Evolutionary conservation across 2,797 vertebrate genomes (phyloP), one percentile per base, ranked within the genome.

Genomic region (Alca torda): DNA sequence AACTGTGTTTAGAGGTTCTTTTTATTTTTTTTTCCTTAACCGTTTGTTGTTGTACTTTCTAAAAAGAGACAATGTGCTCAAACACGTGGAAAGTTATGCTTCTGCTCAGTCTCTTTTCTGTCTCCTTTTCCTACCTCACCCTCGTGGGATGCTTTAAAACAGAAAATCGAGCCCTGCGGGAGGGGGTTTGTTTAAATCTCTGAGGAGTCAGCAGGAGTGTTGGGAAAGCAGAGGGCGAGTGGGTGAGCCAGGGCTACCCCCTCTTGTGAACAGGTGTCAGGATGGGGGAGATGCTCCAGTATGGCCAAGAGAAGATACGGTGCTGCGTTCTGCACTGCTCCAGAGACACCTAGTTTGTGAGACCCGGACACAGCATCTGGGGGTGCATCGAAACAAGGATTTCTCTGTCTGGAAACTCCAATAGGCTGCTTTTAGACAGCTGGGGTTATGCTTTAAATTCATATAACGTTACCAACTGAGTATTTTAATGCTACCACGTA

Each of bases 291-390:
- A n/a, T 63, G 35, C 16, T 68, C 4, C 9, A 48, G 28, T 11
- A 5, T 3, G 16, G 39, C 39, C 31, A 43, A 20, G 45, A 68
- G 50, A 41, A 74, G 37, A 17, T 24, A 16, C 0, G 0, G 46
- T n/a, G 26, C 48, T 70, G 24, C 16, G 16, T 65, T 46, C 37
- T 56, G 41, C 11, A 3, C 23, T 41, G 9, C 31, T 31, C 7
- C 33, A 41, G 35, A 35, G 41, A 23, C 9, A 16, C 6, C 5
- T 16, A 1, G 5, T 37, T 73, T 73, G 51, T 28, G 33, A 69
- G 35, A 54, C 33, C 7, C 10, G 9, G 10, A 33, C 31, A 11
- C 14, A n/a, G 39, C 73, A 74, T 28, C 51, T 41, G 57, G 8
- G 17, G 17, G n/a, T 31, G 4, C 30, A 23, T 17, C 1, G 0